Base-by-base conservation (phyloP, 2,113 vertebrate species). In the Coracopsis vasa region DNA sequence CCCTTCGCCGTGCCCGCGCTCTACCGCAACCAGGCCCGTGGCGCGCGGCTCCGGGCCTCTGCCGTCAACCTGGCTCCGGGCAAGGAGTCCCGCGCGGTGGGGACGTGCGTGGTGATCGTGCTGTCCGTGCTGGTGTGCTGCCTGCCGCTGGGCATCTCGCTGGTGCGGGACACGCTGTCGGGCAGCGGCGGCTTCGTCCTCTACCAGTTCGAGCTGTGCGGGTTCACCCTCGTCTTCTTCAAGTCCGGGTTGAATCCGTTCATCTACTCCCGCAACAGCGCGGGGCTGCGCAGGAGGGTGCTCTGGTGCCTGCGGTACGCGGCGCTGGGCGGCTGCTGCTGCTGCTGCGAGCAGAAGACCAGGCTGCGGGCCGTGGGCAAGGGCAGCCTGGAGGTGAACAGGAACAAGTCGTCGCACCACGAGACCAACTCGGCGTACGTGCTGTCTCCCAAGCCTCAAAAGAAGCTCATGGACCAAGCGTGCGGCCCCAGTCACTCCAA, bases 231-330 rank as follows among this genome's bases (percentile, higher is more conserved):
- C 4, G 98, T 99, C 86, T 99, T 99, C 94, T 98, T 99, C 91
- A 99, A 99, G 86, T 99, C 99, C 0, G 99, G 99, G 72, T 98
- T 99, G 91, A 99, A 99, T 90, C 99, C 99, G 16, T 99, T 99
- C 56, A 99, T 99, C 64, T 99, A 99, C 78, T 99, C 99, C 4
- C 99, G 99, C 31, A 99, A 99, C 98, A 99, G 99, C 3, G 98
- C 99, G 0, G 99, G 99, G 17, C 98, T 99, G 62, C 97, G 99
- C 23, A 98, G 99, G 48, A 98, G 99, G 4, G 98, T 99, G 51
- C 98, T 99, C 35, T 99, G 98, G 98, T 99, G 99, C 72, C 88
- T 99, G 79, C 99, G 98, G 58, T 98, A 98, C 62, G 44, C 97
- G 3, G 97, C 98, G 11, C 96, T 99, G n/a, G 97, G 45, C 45